Evolutionary conservation across 1,140 invertebrate genomes (phyloP).

Genomic region (Lordiphosa clarofinis): DNA sequence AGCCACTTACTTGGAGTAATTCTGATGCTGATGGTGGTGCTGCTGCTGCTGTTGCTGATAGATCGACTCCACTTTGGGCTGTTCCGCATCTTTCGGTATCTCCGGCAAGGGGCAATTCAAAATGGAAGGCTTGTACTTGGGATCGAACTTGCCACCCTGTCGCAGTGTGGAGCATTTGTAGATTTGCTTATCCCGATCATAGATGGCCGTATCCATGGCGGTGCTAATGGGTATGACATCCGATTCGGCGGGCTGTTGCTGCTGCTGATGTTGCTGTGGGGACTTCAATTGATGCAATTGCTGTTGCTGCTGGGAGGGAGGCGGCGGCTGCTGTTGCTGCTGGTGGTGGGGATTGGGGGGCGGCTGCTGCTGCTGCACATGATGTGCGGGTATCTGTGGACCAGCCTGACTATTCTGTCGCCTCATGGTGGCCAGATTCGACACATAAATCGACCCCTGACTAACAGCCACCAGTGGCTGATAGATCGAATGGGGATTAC

Average conservation of each 20-base stretch:
- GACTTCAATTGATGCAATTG: slow-evolving; percentile 66
- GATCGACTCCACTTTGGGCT: slow-evolving; percentile 70
- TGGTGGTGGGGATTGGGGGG: slow-evolving; percentile 38
- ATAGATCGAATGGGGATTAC: slow-evolving; percentile 77
- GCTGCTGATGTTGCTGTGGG: slow-evolving; percentile 49
- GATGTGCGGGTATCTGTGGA: slow-evolving; percentile 65
- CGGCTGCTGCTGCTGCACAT: slow-evolving; percentile 38
- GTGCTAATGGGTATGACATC: slow-evolving; percentile 59
- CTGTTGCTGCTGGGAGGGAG: slow-evolving; percentile 55
- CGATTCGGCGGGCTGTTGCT: slow-evolving; percentile 43
- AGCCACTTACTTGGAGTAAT: slow-evolving; percentile 72
- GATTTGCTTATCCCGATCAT: slow-evolving; percentile 79
- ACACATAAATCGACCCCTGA: slow-evolving; percentile 74
- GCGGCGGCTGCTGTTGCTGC: slow-evolving; percentile 37
- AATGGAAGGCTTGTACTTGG: slow-evolving; percentile 78
- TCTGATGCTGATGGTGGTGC: slow-evolving; percentile 64
- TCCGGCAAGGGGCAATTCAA: slow-evolving; percentile 78
- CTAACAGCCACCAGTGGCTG: slow-evolving; percentile 75
- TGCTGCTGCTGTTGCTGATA: slow-evolving; percentile 59
- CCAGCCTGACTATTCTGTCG: slow-evolving; percentile 71
- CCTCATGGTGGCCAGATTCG: slow-evolving; percentile 75
- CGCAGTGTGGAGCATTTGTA: slow-evolving; percentile 78
- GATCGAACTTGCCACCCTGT: slow-evolving; percentile 78
- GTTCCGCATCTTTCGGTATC: slow-evolving; percentile 77
- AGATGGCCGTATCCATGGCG: slow-evolving; percentile 67